Evolutionary conservation across 2,113 vertebrate species (phyloP).

Genomic region (Hyaena hyaena): DNA sequence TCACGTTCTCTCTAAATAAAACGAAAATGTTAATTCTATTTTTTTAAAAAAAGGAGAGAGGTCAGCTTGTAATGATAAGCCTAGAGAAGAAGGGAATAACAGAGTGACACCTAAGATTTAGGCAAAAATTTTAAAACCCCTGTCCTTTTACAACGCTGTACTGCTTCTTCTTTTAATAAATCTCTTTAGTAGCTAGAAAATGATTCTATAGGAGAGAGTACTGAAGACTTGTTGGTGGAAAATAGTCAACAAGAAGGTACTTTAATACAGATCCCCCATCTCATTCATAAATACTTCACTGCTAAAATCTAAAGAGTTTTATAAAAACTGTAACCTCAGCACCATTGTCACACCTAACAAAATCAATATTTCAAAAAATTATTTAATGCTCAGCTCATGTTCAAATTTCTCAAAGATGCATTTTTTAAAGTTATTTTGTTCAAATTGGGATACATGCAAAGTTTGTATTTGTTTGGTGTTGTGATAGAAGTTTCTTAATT

Average conservation of each 20-base stretch:
- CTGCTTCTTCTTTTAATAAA: not conserved
- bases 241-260: not conserved
- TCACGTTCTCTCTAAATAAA: too few species aligned
- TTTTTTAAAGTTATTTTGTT: not conserved
- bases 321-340: not conserved
- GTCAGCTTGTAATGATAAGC: not conserved
- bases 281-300: not conserved
- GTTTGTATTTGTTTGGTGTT: not conserved
- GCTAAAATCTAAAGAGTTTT: not conserved
- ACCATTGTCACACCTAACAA: not conserved
- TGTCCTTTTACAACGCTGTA: not conserved
- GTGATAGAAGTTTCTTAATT: not conserved
- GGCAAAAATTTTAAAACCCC: not conserved
- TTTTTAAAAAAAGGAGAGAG: too few species aligned
- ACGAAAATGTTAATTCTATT: too few species aligned
- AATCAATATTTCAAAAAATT: not conserved
- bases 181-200: not conserved
- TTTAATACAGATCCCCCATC: not conserved
- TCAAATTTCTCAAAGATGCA: not conserved
- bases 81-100: not conserved
- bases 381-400: not conserved
- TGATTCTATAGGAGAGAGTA: not conserved
- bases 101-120: constrained; percentile 7
- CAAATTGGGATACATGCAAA: not conserved
- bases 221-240: not conserved